Evolutionary conservation across 2,888 invertebrate species (phyloP).

Genomic region (Acanthosepion pharaonis): DNA sequence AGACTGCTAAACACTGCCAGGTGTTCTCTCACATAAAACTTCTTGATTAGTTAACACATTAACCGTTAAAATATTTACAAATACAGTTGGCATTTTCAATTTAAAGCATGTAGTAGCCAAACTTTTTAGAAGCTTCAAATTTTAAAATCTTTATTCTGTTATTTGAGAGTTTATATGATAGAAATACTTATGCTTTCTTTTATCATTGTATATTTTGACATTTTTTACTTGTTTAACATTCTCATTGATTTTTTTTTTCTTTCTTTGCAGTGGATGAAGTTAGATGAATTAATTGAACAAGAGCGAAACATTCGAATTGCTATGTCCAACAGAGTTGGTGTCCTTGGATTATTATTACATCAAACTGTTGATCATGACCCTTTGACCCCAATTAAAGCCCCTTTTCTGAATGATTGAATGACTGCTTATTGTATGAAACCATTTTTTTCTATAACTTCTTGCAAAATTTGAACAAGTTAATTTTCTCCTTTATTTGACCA

Average conservation of each 20-base stretch:
- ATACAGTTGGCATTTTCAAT: too few relatives aligned
- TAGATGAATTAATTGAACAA: slow-evolving; percentile 94
- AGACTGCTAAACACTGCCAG: too few relatives aligned
- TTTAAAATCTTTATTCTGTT: too few relatives aligned
- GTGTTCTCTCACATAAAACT: too few relatives aligned
- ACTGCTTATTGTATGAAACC: background rate
- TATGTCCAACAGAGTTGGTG: slow-evolving; percentile 88
- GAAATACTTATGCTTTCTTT: too few relatives aligned
- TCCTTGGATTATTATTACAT: slow-evolving; percentile 94
- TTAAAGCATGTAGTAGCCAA: too few relatives aligned
- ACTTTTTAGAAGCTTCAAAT: too few relatives aligned
- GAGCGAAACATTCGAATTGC: slow-evolving; percentile 87
- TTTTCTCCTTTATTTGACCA: background rate
- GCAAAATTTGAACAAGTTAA: background rate
- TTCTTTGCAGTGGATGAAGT: slow-evolving; percentile 87
- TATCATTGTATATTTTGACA: too few relatives aligned
- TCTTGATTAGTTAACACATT: too few relatives aligned
- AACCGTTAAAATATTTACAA: too few relatives aligned
- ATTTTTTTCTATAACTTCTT: background rate
- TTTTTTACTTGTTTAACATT: too few relatives aligned
- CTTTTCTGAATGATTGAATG: slow-evolving; percentile 49
- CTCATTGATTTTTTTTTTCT: slow-evolving; percentile 10
- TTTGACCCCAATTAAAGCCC: slow-evolving; percentile 66
- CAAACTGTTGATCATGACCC: slow-evolving; percentile 94
- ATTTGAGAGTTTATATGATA: too few relatives aligned